These are phyloP conservation scores for Oenanthe melanoleuca DNA, from an alignment of 2,113 vertebrate genomes.

Conservation along the genomic window DNA sequence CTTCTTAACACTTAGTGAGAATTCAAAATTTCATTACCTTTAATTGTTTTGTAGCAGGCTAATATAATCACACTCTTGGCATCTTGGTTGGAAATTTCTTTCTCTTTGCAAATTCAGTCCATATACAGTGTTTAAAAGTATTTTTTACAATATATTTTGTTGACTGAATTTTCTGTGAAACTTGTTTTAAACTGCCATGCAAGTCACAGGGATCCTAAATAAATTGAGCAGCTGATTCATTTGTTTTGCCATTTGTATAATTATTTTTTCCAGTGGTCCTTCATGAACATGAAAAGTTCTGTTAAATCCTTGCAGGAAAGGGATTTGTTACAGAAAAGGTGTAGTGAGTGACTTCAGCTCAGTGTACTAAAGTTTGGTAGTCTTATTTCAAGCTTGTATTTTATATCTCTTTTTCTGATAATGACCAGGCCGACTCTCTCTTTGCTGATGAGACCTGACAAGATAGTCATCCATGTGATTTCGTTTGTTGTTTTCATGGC, in stretches of 20 bases:
- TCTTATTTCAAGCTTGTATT: background rate
- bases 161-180: background rate
- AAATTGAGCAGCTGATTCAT: background rate
- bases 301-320: background rate
- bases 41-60: background rate
- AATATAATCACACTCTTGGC: background rate
- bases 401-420: background rate
- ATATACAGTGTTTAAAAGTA: background rate
- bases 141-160: background rate
- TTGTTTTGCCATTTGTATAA: background rate
- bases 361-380: background rate
- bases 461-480: slow-evolving; percentile 27
- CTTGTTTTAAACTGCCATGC: background rate
- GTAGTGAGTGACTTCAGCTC: background rate
- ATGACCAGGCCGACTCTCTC: background rate
- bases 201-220: background rate
- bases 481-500: slow-evolving; percentile 45
- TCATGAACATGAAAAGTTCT: background rate
- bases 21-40: background rate
- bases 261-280: background rate
- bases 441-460: slow-evolving; percentile 54
- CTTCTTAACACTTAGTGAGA: background rate
- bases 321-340: background rate
- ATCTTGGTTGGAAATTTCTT: background rate
- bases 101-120: background rate